Base-by-base conservation (phyloP, 1,140 invertebrate genomes). In the Leptinotarsa texana region DNA sequence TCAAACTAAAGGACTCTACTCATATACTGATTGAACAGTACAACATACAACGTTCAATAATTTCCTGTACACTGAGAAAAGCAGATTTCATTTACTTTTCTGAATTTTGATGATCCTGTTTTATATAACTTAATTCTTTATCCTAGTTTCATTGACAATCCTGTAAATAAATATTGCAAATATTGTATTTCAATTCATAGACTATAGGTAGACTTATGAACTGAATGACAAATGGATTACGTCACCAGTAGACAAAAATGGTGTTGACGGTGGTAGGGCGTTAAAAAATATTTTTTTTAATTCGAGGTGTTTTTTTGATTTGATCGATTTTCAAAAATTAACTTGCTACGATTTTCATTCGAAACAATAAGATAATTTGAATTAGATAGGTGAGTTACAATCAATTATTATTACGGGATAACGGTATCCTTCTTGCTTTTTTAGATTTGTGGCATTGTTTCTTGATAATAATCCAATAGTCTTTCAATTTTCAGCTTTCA, bases 231-330 rank as follows among this genome's bases (percentile, higher is more conserved):
- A 63, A 27, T 72, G 21, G 47, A 77, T 79, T 80, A 80, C 74
- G 76, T 79, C 78, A 79, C 71, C 74, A 74, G 21, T 74, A 63
- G 74, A 67, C 73, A 51, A 77, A 77, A 80, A 78, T 69, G 78
- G 72, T 74, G 76, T 76, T 68, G 76, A 69, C 68, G 65, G 71
- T 62, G 62, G 74, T 80, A 76, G 80, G 80, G 78, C 76, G 78
- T 80, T 76, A 75, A 77, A 78, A 79, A 79, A 78, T 75, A 79
- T 75, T 69, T 73, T 57, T 72, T 67, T 17, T 21, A 74, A 68
- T 18, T 21, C 47, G 27, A 22, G 61, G 63, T 24, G 65, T 70
- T 67, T 57, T 21, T 72, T 33, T 18, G 21, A 65, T 57, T 15
- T 65, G 21, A 21, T 24, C 63, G 2, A 33, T 21, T 18, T 65